phyloP scores from a whole-genome alignment of 2,888 invertebrate genomes.

The Trichopria drosophilae region DNA sequence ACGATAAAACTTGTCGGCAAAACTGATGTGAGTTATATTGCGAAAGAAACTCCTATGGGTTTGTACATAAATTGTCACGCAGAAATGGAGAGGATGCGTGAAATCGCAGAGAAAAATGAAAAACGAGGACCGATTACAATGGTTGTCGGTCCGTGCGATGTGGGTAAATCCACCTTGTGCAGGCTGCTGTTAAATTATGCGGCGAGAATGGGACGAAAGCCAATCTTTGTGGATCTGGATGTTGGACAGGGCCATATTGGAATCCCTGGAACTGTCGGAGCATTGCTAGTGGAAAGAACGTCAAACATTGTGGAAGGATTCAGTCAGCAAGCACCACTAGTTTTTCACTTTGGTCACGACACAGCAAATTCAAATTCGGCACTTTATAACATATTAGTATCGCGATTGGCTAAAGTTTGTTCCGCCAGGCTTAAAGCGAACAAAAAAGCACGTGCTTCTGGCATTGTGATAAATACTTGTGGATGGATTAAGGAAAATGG shows the following conservation, averaged over 20 bases:
- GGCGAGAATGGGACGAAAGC: slow-evolving; percentile 83
- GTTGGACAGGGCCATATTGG: slow-evolving; percentile 93
- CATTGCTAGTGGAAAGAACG: slow-evolving; percentile 87
- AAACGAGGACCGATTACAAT: slow-evolving; percentile 82
- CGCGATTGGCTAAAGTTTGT: slow-evolving; percentile 83
- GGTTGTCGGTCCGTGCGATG: slow-evolving; percentile 93
- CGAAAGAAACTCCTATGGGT: slow-evolving; percentile 96
- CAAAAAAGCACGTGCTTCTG: slow-evolving; percentile 83
- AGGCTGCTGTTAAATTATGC: slow-evolving; percentile 92
- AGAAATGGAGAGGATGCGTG: slow-evolving; percentile 86
- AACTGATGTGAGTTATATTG: slow-evolving; percentile 91
- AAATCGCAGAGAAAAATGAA: slow-evolving; percentile 75
- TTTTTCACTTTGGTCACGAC: slow-evolving; percentile 92
- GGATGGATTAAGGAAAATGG: slow-evolving; percentile 96
- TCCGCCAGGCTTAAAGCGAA: slow-evolving; percentile 82
- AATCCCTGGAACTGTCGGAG: slow-evolving; percentile 89
- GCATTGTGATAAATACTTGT: slow-evolving; percentile 95
- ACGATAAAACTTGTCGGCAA: slow-evolving; percentile 81
- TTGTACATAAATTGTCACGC: slow-evolving; percentile 95
- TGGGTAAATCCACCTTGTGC: slow-evolving; percentile 92
- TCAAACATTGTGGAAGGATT: slow-evolving; percentile 95
- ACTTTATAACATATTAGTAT: slow-evolving; percentile 81
- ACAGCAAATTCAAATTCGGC: slow-evolving; percentile 75
- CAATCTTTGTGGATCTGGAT: slow-evolving; percentile 93
- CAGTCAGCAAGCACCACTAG: slow-evolving; percentile 87